A percentile compares a stretch with the other conserved stretches of the same genome.
These are phyloP conservation scores for Charanyca ferruginea DNA, from an alignment of 2,888 invertebrate genomes.

Conservation along the genomic window DNA sequence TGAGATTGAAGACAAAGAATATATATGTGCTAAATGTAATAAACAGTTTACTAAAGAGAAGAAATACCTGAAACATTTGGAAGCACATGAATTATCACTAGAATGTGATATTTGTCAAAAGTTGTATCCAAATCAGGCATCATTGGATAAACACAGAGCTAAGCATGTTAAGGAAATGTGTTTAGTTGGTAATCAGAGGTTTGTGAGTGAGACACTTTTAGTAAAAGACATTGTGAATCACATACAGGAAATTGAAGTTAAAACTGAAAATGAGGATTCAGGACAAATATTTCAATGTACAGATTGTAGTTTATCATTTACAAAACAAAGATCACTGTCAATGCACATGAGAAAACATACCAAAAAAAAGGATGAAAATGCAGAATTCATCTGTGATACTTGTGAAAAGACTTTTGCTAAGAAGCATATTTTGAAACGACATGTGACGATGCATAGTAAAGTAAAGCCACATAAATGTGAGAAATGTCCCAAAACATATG, in stretches of 20 bases:
- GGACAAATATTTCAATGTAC: slow-evolving; percentile 81
- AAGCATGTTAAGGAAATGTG: slow-evolving; percentile 72
- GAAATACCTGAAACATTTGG: slow-evolving; percentile 85
- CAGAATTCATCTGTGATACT: slow-evolving; percentile 82
- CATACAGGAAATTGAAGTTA: slow-evolving; percentile 63
- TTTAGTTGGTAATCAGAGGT: slow-evolving; percentile 63
- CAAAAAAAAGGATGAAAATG: slow-evolving; percentile 72
- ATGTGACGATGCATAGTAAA: slow-evolving; percentile 89
- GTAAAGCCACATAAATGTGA: slow-evolving; percentile 89
- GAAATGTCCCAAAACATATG: slow-evolving; percentile 91
- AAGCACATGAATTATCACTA: slow-evolving; percentile 76
- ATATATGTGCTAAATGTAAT: slow-evolving; percentile 83
- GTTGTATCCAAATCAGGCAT: slow-evolving; percentile 71
- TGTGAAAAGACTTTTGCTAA: slow-evolving; percentile 85
- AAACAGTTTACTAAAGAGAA: slow-evolving; percentile 86
- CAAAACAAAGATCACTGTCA: slow-evolving; percentile 87
- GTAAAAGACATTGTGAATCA: slow-evolving; percentile 62
- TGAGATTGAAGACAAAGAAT: slow-evolving; percentile 64
- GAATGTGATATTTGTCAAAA: slow-evolving; percentile 78
- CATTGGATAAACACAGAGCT: slow-evolving; percentile 78
- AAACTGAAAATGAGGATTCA: slow-evolving; percentile 65
- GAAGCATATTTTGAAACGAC: slow-evolving; percentile 84
- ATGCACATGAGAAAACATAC: slow-evolving; percentile 80
- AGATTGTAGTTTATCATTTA: slow-evolving; percentile 89
- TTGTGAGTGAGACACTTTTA: slow-evolving; percentile 63